Percentiles rank a stretch among this genome's conserved stretches.
Conservation (phyloP, 2,888 invertebrate species). For the Brenthis ino region DNA sequence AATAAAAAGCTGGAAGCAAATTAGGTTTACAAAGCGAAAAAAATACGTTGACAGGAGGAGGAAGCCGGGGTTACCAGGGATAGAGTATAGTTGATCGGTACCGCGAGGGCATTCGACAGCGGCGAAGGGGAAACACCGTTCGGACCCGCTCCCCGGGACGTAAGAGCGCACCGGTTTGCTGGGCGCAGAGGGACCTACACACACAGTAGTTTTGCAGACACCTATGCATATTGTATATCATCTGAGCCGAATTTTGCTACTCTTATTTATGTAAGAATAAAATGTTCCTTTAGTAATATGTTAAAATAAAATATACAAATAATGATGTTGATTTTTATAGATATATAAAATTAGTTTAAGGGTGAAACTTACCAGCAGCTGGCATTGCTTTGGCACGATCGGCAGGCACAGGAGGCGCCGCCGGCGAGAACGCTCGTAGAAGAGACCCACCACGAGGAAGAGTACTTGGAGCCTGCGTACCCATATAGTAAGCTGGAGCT, state of each 20-base stretch:
- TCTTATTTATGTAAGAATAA: neutral
- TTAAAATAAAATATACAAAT: neutral
- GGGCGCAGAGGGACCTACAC: constrained; percentile 67
- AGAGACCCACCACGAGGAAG: constrained; percentile 86
- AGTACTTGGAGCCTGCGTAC: constrained; percentile 82
- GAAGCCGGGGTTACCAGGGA: constrained; percentile 66
- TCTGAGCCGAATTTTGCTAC: neutral
- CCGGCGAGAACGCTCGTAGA: constrained; percentile 86
- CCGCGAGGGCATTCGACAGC: constrained; percentile 62
- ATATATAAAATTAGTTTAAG: neutral
- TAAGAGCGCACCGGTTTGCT: constrained; percentile 69
- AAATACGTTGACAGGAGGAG: constrained; percentile 49
- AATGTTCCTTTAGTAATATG: neutral
- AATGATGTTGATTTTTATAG: neutral
- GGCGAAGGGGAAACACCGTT: constrained; percentile 68
- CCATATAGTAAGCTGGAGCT: constrained; percentile 88
- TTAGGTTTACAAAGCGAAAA: constrained; percentile 56
- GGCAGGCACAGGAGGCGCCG: constrained; percentile 79
- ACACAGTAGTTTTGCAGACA: constrained; percentile 47
- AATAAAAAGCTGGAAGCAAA: constrained; percentile 47
- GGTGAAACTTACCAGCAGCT: constrained; percentile 46
- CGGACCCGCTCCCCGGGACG: constrained; percentile 66
- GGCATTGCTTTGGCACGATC: constrained; percentile 77
- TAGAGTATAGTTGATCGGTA: constrained; percentile 70
- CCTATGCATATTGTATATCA: constrained; percentile 4